These are phyloP conservation scores for Lacanobia wlatinum DNA, from an alignment of 2,888 invertebrate genomes.

Conservation along the genomic window DNA sequence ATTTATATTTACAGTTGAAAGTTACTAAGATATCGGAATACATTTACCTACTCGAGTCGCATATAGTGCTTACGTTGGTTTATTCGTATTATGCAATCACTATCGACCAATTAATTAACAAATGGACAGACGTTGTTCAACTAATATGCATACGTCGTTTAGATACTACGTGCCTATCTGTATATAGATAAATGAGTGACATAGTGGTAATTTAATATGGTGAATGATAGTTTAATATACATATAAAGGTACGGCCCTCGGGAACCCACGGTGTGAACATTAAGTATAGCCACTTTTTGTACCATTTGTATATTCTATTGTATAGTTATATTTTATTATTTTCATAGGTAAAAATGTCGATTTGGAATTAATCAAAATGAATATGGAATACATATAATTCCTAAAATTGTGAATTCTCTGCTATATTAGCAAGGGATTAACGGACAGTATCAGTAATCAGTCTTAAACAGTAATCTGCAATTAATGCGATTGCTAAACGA, in stretches of 20 bases:
- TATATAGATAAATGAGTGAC: not conserved
- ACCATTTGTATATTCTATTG: not conserved
- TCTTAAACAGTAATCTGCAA: not conserved
- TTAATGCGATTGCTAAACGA: not conserved
- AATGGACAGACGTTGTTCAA: constrained; percentile 33
- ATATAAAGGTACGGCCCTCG: not conserved
- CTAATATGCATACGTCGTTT: not conserved
- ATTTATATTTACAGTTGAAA: not conserved
- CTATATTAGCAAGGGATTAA: not conserved
- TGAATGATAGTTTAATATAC: constrained; percentile 6
- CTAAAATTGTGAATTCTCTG: too few relatives aligned
- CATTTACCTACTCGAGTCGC: not conserved
- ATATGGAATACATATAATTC: too few relatives aligned
- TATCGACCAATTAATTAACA: constrained; percentile 43
- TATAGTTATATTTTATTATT: not conserved
- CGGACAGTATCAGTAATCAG: not conserved
- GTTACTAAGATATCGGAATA: not conserved
- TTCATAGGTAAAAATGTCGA: too few relatives aligned
- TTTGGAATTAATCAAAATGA: too few relatives aligned
- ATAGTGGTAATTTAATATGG: not conserved
- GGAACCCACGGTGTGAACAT: not conserved
- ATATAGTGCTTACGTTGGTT: not conserved
- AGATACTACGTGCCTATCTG: not conserved
- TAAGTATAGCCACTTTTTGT: too few relatives aligned
- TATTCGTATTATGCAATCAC: constrained; percentile 23